These are phyloP conservation scores for Catharus ustulatus DNA, from an alignment of 2,797 vertebrate species.

Conservation along the genomic window DNA sequence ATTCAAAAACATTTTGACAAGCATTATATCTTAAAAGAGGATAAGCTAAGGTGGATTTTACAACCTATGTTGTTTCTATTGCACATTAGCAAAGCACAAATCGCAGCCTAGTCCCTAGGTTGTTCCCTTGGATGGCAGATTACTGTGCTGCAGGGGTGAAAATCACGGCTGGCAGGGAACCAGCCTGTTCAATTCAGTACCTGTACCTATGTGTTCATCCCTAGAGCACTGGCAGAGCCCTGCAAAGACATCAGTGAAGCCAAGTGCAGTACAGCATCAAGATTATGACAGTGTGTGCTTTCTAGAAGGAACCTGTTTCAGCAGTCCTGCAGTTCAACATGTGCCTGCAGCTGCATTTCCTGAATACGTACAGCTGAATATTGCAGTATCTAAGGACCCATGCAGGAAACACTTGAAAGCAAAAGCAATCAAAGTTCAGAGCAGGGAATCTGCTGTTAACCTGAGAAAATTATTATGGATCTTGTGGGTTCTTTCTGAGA, in stretches of 20 bases:
- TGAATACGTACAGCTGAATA: fast-evolving
- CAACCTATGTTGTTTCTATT: neutral
- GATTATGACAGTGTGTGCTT: neutral
- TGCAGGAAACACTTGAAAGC: neutral
- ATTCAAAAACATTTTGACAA: neutral
- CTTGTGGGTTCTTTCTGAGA: neutral
- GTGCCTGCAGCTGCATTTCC: neutral
- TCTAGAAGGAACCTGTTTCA: neutral
- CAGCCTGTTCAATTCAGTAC: fast-evolving
- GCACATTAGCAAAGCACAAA: neutral
- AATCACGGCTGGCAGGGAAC: fast-evolving
- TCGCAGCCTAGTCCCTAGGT: neutral
- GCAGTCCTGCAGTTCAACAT: neutral
- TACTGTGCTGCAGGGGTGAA: neutral
- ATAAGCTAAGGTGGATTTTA: neutral
- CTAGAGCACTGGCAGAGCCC: neutral
- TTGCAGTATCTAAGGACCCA: neutral
- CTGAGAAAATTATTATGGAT: neutral
- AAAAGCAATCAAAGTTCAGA: neutral
- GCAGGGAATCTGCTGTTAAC: neutral
- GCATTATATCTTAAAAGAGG: neutral
- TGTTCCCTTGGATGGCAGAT: neutral
- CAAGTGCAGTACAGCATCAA: neutral
- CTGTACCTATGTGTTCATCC: neutral
- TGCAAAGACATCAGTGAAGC: neutral